Evolutionary conservation across 2,888 invertebrate genomes (phyloP).

Genomic region (Ctena decussata): DNA sequence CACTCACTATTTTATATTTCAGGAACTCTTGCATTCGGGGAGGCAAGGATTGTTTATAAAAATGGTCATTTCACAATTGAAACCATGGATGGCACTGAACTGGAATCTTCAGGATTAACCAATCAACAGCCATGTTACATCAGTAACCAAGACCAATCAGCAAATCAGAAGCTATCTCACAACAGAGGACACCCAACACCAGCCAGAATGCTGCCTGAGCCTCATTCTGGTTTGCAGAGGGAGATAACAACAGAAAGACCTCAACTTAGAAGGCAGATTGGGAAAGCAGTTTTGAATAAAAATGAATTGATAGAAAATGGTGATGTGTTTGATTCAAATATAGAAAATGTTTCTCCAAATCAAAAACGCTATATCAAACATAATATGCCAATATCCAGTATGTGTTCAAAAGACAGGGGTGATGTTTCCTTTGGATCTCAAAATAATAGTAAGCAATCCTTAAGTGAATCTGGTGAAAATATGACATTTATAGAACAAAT

Average conservation of each 20-base stretch:
- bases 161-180: background rate
- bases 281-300: conserved; percentile 43
- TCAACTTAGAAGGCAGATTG: conserved; percentile 53
- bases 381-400: background rate
- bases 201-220: conserved; percentile 10
- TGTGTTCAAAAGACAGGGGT: conserved; percentile 6
- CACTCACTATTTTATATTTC: no score
- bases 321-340: conserved; percentile 42
- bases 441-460: background rate
- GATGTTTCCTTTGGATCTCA: background rate
- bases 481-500: conserved; percentile 35
- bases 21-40: conserved; percentile 66
- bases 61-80: conserved; percentile 75
- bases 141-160: background rate
- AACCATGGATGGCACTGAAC: conserved; percentile 60
- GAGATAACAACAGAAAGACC: conserved; percentile 45
- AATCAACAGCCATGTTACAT: conserved; percentile 8
- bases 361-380: background rate
- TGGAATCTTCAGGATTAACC: conserved; percentile 39
- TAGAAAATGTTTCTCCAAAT: conserved; percentile 26
- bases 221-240: conserved; percentile 25
- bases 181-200: background rate
- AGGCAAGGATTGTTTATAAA: conserved; percentile 69
- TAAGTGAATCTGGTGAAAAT: background rate
- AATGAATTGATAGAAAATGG: conserved; percentile 39